phyloP scores from a whole-genome alignment of 2,797 vertebrate genomes.

The Lacerta viridis region DNA sequence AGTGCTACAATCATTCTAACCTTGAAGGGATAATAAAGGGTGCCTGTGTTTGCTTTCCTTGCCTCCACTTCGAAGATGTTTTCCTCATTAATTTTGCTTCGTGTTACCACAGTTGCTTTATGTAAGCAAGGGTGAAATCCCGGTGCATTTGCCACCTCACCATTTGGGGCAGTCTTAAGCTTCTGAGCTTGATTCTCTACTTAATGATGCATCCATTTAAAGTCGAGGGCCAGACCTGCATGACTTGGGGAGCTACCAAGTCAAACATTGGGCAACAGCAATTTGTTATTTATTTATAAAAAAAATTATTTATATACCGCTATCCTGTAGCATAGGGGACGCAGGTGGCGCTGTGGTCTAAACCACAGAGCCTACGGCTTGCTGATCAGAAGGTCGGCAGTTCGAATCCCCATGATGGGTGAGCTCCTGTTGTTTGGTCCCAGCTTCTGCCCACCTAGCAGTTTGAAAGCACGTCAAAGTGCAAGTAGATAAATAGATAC shows the following conservation, averaged over 20 bases:
- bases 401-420: too few relatives aligned
- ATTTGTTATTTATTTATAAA: too few relatives aligned
- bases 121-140: constrained; percentile 71
- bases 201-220: constrained; percentile 59
- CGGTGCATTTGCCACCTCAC: constrained; percentile 63
- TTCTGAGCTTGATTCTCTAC: constrained; percentile 57
- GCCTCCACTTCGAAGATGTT: constrained; percentile 78
- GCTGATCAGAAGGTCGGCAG: too few relatives aligned
- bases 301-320: too few relatives aligned
- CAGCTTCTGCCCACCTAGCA: too few relatives aligned
- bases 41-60: constrained; percentile 78
- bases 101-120: constrained; percentile 76
- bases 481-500: too few relatives aligned
- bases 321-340: too few relatives aligned
- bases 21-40: constrained; percentile 87
- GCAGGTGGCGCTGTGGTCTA: too few relatives aligned
- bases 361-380: too few relatives aligned
- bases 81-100: constrained; percentile 83
- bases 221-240: constrained; percentile 35
- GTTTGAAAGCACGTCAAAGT: too few relatives aligned
- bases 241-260: not conserved
- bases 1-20: constrained; percentile 86
- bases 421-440: too few relatives aligned
- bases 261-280: not conserved
- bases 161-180: constrained; percentile 61